These are phyloP conservation scores for Furnarius figulus DNA, from an alignment of 2,113 vertebrate species.

Conservation along the genomic window DNA sequence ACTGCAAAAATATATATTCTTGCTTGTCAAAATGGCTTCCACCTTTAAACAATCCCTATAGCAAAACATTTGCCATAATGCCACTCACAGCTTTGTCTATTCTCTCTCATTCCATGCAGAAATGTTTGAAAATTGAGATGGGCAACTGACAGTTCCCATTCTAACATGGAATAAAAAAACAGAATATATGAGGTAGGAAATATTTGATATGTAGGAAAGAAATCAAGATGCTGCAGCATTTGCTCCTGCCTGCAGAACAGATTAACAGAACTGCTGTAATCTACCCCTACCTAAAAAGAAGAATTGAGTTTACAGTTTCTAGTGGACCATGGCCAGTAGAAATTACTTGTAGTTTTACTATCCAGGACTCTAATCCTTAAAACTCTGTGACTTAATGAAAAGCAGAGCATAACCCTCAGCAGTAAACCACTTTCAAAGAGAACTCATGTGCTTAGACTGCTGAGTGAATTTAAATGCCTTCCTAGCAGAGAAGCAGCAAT, in stretches of 20 bases:
- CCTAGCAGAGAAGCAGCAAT: not conserved
- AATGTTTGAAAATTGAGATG: not conserved
- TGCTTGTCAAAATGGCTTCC: not conserved
- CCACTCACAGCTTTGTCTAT: not conserved
- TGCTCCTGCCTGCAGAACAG: not conserved
- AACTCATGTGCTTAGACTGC: conserved; percentile 51
- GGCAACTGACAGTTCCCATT: not conserved
- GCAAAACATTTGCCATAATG: not conserved
- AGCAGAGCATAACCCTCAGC: conserved; percentile 52
- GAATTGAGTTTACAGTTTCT: conserved; percentile 18
- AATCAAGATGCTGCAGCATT: not conserved
- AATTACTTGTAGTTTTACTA: conserved; percentile 36
- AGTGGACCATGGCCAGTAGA: not conserved
- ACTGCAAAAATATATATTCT: not conserved
- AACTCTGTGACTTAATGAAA: conserved; percentile 37
- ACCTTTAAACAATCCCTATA: not conserved
- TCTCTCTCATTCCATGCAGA: not conserved
- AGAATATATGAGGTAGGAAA: not conserved
- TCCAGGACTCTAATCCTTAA: conserved; percentile 22
- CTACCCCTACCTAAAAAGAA: not conserved
- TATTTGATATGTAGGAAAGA: not conserved
- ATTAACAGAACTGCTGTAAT: not conserved
- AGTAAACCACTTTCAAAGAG: conserved; percentile 39
- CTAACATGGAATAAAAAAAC: not conserved
- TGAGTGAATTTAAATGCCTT: conserved; percentile 47